Percentiles rank a stretch among this genome's conserved stretches.
Evolutionary conservation across 2,888 invertebrate genomes (phyloP).

Genomic region (Eilema sororculum): DNA sequence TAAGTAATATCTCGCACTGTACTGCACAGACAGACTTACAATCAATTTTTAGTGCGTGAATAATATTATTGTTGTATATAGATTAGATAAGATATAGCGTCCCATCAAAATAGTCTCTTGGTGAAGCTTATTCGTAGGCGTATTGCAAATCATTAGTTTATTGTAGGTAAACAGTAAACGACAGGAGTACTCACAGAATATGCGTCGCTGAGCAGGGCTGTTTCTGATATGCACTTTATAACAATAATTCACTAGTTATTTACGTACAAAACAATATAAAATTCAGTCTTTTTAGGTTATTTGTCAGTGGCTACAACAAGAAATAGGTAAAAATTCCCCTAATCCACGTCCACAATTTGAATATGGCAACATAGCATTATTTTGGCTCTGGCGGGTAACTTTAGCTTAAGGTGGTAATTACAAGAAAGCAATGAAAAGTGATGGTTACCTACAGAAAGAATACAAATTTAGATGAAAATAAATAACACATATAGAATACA

Average conservation of each 20-base stretch:
- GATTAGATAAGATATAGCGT: slow-evolving; percentile 25
- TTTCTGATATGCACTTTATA: slow-evolving; percentile 33
- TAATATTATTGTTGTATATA: slow-evolving; percentile 18
- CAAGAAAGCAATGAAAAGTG: too few species aligned
- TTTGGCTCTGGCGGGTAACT: background rate
- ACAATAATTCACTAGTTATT: slow-evolving; percentile 48
- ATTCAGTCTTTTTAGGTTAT: slow-evolving; percentile 79
- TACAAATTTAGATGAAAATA: too few species aligned
- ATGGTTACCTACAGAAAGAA: too few species aligned
- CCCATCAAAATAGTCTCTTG: slow-evolving; percentile 26
- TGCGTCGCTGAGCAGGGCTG: slow-evolving; percentile 26
- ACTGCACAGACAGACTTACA: background rate
- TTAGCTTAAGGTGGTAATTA: background rate
- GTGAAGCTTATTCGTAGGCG: slow-evolving; percentile 32
- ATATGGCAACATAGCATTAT: slow-evolving; percentile 4
- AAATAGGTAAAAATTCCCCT: slow-evolving; percentile 25
- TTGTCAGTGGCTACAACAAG: slow-evolving; percentile 61
- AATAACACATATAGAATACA: too few species aligned
- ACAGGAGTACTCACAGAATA: slow-evolving; percentile 36
- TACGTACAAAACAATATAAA: slow-evolving; percentile 64
- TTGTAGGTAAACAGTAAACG: slow-evolving; percentile 11
- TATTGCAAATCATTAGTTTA: slow-evolving; percentile 21
- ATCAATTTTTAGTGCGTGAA: background rate
- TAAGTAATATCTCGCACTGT: background rate
- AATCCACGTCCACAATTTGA: slow-evolving; percentile 14